Base-by-base conservation (phyloP, 2,797 vertebrate species). In the Chelonia mydas region DNA sequence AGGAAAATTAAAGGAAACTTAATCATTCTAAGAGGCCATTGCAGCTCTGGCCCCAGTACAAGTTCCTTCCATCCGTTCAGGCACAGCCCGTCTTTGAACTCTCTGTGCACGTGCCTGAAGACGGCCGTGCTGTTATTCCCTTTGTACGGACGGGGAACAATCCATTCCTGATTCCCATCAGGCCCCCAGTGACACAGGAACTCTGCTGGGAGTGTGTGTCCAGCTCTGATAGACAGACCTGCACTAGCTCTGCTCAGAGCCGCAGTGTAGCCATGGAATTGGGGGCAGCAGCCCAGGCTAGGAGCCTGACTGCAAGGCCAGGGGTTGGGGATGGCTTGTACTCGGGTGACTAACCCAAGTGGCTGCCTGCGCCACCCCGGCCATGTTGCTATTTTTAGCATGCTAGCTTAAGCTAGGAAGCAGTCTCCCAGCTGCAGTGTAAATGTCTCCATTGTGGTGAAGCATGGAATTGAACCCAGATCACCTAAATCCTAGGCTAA, bases 351-450 rank as follows among this genome's bases (percentile, higher is more conserved):
- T 23, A 41, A 72, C n/a, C 21, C n/a, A 3, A 41, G 3, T 23
- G n/a, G 9, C 65, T 37, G 5, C n/a, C 19, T 41, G 7, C 19
- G n/a, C 33, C 19, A 3, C 17, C 19, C 7, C 2, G 1, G 57
- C 54, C 25, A 57, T 57, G 55, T 28, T 57, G 55, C 28, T 65
- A 33, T 68, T 9, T n/a, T 37, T 33, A 68, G 65, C 19, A 21
- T 5, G 25, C 57, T 28, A 59, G 27, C 11, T 59, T 31, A 10
- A 41, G n/a, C n/a, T 10, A 25, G 68, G 37, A 23, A 25, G 21
- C 21, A 23, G 3, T 37, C 37, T 72, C 68, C 37, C 37, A 72
- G 68, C n/a, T 72, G 19, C n/a, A 72, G 37, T 23, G 33, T 23
- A 11, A 21, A 21, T 37, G 37, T 37, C 19, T 37, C 19, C 61